Base-by-base conservation (phyloP, 1,140 invertebrate species). In the Brachionus koreanus region DNA sequence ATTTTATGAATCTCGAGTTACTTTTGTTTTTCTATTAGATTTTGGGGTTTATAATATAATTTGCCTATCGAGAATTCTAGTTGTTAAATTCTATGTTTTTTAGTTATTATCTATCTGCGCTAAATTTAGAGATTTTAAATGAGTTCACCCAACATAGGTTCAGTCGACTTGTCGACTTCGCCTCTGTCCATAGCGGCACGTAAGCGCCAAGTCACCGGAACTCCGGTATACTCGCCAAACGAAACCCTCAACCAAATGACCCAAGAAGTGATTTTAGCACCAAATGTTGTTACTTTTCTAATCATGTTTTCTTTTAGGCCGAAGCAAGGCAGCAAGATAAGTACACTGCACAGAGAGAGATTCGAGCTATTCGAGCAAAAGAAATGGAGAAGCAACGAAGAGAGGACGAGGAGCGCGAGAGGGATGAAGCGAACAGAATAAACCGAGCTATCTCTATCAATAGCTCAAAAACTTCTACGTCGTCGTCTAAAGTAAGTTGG, bases 231-330 rank as follows among this genome's bases (percentile, higher is more conserved):
- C 16, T 79, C 76, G 29, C 49, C 76, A 37, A 65, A 79, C 39
- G 76, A 79, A 25, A 79, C 76, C 19, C 49, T 79, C 3, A 79
- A 79, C 57, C 76, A 79, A 61, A 79, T 79, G 76, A 61, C 76
- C 16, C 76, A 61, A 61, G 76, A 79, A 43, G 49, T 57, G 19
- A 13, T 7, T 23, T 57, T 57, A 19, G 6, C 9, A 0, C 43
- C 4, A 5, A n/a, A 49, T 49, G 5, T 13, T 49, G 13, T n/a
- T 25, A 23, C n/a, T 19, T 57, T 19, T 57, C 3, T 19, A 57
- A 19, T 7, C 7, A n/a, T 9, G 6, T 16, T 57, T 57, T 57
- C 19, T 19, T 19, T 16, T 19, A 57, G 49, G 76, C 61, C 5
- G 76, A 79, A 37, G 76, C 76, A 12, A 25, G 76, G 9, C 76